Conservation (phyloP, 2,888 invertebrate species). For the Drosophila cracens region DNA sequence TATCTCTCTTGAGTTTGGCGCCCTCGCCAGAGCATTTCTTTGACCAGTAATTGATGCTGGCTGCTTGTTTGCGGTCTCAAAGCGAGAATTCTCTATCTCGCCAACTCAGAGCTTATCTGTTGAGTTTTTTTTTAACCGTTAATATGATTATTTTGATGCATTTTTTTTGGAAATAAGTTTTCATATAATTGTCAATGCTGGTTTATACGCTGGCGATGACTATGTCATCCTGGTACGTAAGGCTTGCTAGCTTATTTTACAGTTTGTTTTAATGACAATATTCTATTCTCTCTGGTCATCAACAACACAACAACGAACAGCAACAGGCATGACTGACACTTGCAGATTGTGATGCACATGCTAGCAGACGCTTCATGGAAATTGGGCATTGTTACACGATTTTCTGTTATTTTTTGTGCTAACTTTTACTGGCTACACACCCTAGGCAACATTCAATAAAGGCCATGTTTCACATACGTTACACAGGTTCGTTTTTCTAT, state of each 20-base stretch:
- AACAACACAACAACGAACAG: not conserved
- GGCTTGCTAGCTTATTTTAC: slow-evolving; percentile 13
- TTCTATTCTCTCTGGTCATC: slow-evolving; percentile 21
- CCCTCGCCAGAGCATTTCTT: slow-evolving; percentile 10
- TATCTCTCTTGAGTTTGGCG: slow-evolving; percentile 24
- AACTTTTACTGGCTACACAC: slow-evolving; percentile 48
- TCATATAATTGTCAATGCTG: not conserved
- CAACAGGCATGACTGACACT: slow-evolving; percentile 20
- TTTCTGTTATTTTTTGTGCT: slow-evolving; percentile 2
- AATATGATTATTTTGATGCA: not conserved
- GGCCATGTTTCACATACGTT: slow-evolving; percentile 21
- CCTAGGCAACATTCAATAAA: slow-evolving; percentile 39
- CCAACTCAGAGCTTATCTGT: slow-evolving; percentile 40
- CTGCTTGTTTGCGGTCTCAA: slow-evolving; percentile 34
- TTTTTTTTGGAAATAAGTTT: not conserved
- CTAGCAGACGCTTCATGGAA: slow-evolving; percentile 51
- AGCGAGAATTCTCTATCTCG: slow-evolving; percentile 12
- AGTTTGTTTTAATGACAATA: too few relatives aligned
- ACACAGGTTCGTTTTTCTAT: slow-evolving; percentile 2
- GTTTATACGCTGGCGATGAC: slow-evolving; percentile 9
- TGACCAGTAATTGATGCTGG: slow-evolving; percentile 37
- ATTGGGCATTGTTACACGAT: slow-evolving; percentile 46
- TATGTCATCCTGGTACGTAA: slow-evolving; percentile 43
- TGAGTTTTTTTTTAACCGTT: slow-evolving; percentile 22
- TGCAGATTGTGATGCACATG: slow-evolving; percentile 62